Conservation (phyloP, 2,888 invertebrate species). For the Agriopis leucophaearia region DNA sequence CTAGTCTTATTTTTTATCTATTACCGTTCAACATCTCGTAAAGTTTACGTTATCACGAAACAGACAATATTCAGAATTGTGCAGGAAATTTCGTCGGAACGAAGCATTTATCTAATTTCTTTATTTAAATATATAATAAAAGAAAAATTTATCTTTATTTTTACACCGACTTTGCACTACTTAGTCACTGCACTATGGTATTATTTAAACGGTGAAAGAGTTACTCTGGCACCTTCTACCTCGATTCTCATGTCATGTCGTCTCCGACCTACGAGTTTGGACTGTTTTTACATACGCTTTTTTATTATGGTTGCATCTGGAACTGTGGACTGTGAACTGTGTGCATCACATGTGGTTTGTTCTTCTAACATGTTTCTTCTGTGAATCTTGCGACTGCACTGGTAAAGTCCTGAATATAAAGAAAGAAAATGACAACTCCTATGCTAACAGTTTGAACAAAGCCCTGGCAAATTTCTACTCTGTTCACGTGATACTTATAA, state of each 20-base stretch:
- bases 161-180: conserved; percentile 57
- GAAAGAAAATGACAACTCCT: conserved; percentile 49
- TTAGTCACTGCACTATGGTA: conserved; percentile 60
- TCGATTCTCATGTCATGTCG: conserved; percentile 68
- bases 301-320: conserved; percentile 55
- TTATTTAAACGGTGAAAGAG: conserved; percentile 58
- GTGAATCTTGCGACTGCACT: conserved; percentile 59
- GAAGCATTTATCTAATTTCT: conserved; percentile 31
- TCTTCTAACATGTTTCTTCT: conserved; percentile 60
- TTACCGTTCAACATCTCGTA: conserved; percentile 54
- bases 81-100: conserved; percentile 46
- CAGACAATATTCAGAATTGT: conserved; percentile 56
- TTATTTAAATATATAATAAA: conserved; percentile 50
- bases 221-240: conserved; percentile 65
- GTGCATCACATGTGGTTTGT: conserved; percentile 73
- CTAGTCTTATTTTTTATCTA: conserved; percentile 59
- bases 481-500: conserved; percentile 57
- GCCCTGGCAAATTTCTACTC: conserved; percentile 60
- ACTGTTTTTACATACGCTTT: conserved; percentile 62
- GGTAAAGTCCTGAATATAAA: conserved; percentile 52
- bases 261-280: conserved; percentile 69
- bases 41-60: conserved; percentile 61
- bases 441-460: conserved; percentile 57
- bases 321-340: conserved; percentile 58
- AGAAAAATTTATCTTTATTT: conserved; percentile 47